Evolutionary conservation across 2,113 vertebrate species (phyloP), one percentile per base, ranked within the genome.

Genomic region (Rutilus rutilus): DNA sequence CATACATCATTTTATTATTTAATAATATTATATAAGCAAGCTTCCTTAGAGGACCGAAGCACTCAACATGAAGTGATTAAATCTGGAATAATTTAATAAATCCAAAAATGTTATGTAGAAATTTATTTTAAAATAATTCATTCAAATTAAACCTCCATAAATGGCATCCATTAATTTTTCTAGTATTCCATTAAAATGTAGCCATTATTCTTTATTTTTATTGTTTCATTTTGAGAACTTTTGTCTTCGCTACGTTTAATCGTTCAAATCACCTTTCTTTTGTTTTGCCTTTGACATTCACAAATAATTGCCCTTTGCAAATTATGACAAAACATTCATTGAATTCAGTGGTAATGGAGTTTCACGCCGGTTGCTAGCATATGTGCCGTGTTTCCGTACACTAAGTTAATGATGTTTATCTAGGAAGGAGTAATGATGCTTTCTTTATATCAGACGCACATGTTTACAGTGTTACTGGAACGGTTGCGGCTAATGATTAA

Each of bases 321-420:
- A 69, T 79, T 21, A 85, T 54, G 27, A n/a, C 10, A 33, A 42
- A 39, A 74, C 52, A 27, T 25, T 74, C 6, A 27, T 30, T 85
- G 60, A 50, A 33, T 78, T 67, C 23, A 69, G 23, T 42, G 23
- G 36, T 79, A 71, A 79, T 78, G 39, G 52, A 60, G 21, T 25
- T 27, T 42, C 52, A 59, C 9, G 25, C 25, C 52, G 11, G 17
- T 59, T 79, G 21, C 7, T 73, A 60, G 65, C 65, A 15, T 73
- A 60, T 80, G 64, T 47, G 21, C 10, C 4, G 9, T 59, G 67
- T 74, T 42, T 83, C 15, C 23, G 7, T 15, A 36, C 73, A 80
- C 36, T 73, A 39, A 57, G 64, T 77, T 59, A 80, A 80, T 80
- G 77, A 60, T 80, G 64, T 86, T 80, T 86, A 25, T 73, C 64